These are phyloP conservation scores for Eutolmus rufibarbis DNA, from an alignment of 2,888 invertebrate species.

Conservation along the genomic window DNA sequence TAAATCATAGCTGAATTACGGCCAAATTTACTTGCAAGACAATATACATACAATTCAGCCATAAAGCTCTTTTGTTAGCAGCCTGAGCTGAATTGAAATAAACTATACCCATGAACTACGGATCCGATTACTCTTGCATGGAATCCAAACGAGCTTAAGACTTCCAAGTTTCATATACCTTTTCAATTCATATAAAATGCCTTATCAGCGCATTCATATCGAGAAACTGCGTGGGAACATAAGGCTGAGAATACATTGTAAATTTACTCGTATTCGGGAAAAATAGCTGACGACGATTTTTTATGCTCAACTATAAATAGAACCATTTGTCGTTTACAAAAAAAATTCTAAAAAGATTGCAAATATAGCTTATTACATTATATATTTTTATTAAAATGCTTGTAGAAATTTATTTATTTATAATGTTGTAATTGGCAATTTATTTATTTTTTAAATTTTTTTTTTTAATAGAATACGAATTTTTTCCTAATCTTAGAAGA, in stretches of 20 bases:
- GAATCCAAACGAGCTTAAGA: background rate
- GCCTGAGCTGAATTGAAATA: background rate
- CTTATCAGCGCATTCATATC: background rate
- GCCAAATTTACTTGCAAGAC: background rate
- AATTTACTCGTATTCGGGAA: too few species aligned
- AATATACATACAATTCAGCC: background rate
- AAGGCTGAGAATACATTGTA: background rate
- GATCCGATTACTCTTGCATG: background rate
- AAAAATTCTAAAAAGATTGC: too few species aligned
- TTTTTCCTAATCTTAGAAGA: too few species aligned
- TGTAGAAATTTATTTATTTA: too few species aligned
- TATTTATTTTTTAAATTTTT: too few species aligned
- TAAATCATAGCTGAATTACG: background rate
- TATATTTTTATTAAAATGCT: too few species aligned
- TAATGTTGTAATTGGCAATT: too few species aligned
- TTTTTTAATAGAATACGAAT: too few species aligned
- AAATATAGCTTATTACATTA: too few species aligned
- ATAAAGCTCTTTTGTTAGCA: background rate
- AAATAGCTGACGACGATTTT: background rate
- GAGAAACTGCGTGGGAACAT: background rate
- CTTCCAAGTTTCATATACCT: too few species aligned
- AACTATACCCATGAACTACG: background rate
- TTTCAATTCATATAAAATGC: background rate
- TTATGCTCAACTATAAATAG: background rate
- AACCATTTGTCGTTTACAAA: background rate